These are phyloP conservation scores for Rhineura floridana DNA, from an alignment of 2,113 vertebrate species.

Conservation along the genomic window DNA sequence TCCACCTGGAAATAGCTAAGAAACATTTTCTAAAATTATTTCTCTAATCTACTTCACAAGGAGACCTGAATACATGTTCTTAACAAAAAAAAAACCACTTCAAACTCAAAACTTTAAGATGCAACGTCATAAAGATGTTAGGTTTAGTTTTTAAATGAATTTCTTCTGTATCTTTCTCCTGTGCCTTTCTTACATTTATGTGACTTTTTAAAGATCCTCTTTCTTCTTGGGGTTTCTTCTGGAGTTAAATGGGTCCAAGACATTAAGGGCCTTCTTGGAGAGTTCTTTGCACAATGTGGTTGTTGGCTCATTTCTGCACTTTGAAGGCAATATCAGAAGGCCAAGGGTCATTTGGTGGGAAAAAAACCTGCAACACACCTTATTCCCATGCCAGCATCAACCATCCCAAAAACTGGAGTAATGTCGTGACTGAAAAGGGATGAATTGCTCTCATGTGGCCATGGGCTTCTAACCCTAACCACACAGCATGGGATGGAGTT, in stretches of 20 bases:
- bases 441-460: not conserved
- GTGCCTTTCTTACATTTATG: too few species aligned
- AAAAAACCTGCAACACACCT: not conserved
- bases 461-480: not conserved
- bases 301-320: not conserved
- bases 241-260: not conserved
- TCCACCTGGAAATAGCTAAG: not conserved
- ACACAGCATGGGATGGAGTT: not conserved
- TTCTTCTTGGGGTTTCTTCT: not conserved
- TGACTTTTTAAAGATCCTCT: not conserved
- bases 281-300: not conserved
- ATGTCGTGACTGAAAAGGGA: not conserved
- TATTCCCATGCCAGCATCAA: not conserved
- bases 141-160: not conserved
- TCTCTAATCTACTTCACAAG: not conserved
- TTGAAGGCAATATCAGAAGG: not conserved
- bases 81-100: not conserved
- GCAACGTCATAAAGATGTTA: not conserved
- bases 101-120: not conserved
- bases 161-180: not conserved
- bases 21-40: not conserved
- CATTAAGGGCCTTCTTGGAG: not conserved
- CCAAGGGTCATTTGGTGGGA: too few species aligned
- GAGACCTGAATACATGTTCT: not conserved
- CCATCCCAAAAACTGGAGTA: not conserved